A percentile compares a stretch with the other conserved stretches of the same genome.
Conservation (phyloP, 1,140 invertebrate species). For the Theocolax elegans region DNA sequence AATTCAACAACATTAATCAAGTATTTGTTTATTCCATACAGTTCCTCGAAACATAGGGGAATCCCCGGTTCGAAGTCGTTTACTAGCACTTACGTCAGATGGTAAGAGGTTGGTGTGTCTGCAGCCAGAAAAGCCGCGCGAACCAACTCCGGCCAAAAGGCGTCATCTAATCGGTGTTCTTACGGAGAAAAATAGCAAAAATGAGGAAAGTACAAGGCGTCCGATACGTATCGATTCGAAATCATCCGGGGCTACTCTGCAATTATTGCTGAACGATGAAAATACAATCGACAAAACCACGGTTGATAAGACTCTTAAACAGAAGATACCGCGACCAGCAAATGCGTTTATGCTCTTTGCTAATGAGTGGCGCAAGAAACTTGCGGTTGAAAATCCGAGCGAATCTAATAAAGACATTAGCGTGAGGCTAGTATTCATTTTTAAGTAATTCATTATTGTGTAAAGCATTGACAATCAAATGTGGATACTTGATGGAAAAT, state of each 20-base stretch:
- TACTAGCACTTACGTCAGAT: conserved; percentile 2
- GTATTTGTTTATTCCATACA: no score
- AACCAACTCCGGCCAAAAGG: background rate
- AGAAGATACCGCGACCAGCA: conserved; percentile 72
- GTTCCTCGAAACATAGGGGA: background rate
- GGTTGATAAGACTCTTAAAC: conserved; percentile 48
- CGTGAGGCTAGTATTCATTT: conserved; percentile 62
- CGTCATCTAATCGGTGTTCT: conserved; percentile 48
- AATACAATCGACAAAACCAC: conserved; percentile 27
- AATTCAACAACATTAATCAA: no score
- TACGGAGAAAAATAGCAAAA: conserved; percentile 42
- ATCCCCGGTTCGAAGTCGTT: background rate
- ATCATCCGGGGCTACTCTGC: background rate
- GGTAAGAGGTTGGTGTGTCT: conserved; percentile 23
- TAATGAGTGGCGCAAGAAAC: conserved; percentile 71
- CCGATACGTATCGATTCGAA: conserved; percentile 50
- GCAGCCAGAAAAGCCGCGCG: background rate
- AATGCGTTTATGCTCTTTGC: conserved; percentile 77
- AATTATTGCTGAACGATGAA: background rate
- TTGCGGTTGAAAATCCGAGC: conserved; percentile 69
- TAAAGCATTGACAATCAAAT: no score
- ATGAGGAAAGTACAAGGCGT: conserved; percentile 34
- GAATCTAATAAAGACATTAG: conserved; percentile 76
- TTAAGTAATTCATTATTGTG: no score
- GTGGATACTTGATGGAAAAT: no score